A percentile compares a stretch with the other conserved stretches of the same genome.
These are phyloP conservation scores for Stenopsyche tienmushanensis DNA, from an alignment of 1,140 invertebrate genomes.

Conservation along the genomic window DNA sequence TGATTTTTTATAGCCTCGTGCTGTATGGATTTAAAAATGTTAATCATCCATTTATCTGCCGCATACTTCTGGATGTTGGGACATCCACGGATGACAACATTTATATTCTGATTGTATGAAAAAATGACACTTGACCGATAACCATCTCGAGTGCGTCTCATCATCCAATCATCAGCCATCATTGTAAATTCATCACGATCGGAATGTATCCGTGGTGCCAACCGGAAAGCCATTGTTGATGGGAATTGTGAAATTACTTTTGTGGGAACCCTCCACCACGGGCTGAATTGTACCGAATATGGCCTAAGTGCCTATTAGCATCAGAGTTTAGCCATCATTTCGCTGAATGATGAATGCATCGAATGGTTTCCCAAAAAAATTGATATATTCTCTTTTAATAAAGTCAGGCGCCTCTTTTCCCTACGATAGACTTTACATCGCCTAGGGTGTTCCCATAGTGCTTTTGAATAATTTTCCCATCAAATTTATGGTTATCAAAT, in stretches of 20 bases:
- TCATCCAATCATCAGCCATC: neutral
- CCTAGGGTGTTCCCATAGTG: neutral
- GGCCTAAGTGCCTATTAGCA: neutral
- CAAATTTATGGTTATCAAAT: conserved; percentile 27
- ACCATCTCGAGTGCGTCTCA: no score
- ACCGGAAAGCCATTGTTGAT: neutral
- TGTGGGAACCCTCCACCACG: conserved; percentile 9
- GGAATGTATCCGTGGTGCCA: neutral
- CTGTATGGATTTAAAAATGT: no score
- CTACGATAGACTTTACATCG: neutral
- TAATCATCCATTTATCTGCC: no score
- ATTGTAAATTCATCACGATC: neutral
- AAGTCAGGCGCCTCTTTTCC: neutral
- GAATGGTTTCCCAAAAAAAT: neutral
- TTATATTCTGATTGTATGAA: no score
- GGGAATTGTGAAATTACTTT: neutral
- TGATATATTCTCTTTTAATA: conserved; percentile 24
- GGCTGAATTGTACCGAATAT: neutral
- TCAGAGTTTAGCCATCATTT: neutral
- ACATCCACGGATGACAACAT: no score
- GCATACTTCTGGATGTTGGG: no score
- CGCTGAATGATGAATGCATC: neutral
- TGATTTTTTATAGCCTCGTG: no score
- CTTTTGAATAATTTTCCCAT: conserved; percentile 18
- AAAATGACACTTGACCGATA: no score